These are phyloP conservation scores for Drosophila ironensis DNA, from an alignment of 1,140 invertebrate genomes.

Conservation along the genomic window DNA sequence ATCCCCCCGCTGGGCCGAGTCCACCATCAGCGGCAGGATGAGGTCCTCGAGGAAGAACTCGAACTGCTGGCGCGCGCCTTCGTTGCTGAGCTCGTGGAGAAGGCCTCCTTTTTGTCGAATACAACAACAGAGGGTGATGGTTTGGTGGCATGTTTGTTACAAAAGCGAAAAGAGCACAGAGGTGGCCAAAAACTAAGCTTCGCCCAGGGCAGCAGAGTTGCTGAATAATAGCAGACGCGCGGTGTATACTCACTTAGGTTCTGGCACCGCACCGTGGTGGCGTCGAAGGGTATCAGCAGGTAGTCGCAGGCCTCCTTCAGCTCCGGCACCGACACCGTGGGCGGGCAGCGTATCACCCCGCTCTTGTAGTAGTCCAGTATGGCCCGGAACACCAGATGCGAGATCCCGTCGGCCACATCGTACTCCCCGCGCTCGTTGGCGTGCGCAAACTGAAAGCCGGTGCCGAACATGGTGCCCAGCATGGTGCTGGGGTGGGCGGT, in stretches of 20 bases:
- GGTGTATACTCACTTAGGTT: conserved; percentile 90
- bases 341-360: conserved; percentile 92
- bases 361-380: conserved; percentile 98
- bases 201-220: too few species aligned
- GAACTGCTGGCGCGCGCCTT: conserved; percentile 98
- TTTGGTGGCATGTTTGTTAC: too few species aligned
- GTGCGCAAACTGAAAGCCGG: conserved; percentile 95
- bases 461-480: conserved; percentile 98
- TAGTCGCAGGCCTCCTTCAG: conserved; percentile 99
- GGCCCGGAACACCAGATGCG: conserved; percentile 96
- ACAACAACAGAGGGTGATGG: conserved; percentile 47
- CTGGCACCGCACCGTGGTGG: conserved; percentile 96
- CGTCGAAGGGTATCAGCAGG: conserved; percentile 98
- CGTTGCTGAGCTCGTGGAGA: conserved; percentile 98
- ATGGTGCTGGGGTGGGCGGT: conserved; percentile 96
- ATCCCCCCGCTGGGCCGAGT: conserved; percentile 94
- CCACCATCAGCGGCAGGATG: conserved; percentile 97
- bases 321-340: conserved; percentile 94
- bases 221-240: too few species aligned
- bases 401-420: conserved; percentile 99
- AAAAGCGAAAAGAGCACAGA: conserved; percentile 46
- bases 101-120: conserved; percentile 89
- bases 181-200: conserved; percentile 58
- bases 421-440: conserved; percentile 98
- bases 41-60: conserved; percentile 97